These are phyloP conservation scores for Morelia viridis DNA, from an alignment of 2,797 vertebrate species.

Conservation along the genomic window DNA sequence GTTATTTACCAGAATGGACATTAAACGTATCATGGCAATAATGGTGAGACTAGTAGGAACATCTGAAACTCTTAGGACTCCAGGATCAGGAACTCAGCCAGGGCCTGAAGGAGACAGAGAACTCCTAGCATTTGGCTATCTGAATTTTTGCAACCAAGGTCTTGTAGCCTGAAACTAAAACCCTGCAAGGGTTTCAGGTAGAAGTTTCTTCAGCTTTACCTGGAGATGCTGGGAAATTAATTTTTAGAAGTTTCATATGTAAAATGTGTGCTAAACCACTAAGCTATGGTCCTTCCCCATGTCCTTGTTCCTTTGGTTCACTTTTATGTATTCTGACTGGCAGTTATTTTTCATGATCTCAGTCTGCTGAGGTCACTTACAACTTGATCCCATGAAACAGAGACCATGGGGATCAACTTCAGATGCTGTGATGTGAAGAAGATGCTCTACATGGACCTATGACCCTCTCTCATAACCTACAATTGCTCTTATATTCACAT, in stretches of 20 bases:
- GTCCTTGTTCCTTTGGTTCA: background rate
- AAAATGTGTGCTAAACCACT: background rate
- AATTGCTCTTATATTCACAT: background rate
- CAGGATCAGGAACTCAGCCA: background rate
- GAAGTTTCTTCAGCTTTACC: background rate
- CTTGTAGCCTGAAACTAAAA: background rate
- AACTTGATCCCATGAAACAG: background rate
- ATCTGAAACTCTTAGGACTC: background rate
- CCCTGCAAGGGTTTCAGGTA: background rate
- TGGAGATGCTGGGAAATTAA: background rate
- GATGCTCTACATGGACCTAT: background rate
- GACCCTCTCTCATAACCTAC: background rate
- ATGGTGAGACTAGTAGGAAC: background rate
- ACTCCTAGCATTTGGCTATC: background rate
- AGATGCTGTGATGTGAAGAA: background rate
- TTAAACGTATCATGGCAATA: background rate
- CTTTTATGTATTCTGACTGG: background rate
- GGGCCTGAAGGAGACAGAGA: background rate
- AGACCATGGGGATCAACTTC: background rate
- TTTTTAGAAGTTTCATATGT: background rate
- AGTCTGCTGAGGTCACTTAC: background rate
- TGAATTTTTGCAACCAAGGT: background rate
- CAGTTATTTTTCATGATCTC: background rate
- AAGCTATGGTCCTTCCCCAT: background rate
- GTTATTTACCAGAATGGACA: background rate